A percentile compares a stretch with the other conserved stretches of the same genome.
phyloP scores from a whole-genome alignment of 2,113 vertebrate species.

The Oxyura jamaicensis region DNA sequence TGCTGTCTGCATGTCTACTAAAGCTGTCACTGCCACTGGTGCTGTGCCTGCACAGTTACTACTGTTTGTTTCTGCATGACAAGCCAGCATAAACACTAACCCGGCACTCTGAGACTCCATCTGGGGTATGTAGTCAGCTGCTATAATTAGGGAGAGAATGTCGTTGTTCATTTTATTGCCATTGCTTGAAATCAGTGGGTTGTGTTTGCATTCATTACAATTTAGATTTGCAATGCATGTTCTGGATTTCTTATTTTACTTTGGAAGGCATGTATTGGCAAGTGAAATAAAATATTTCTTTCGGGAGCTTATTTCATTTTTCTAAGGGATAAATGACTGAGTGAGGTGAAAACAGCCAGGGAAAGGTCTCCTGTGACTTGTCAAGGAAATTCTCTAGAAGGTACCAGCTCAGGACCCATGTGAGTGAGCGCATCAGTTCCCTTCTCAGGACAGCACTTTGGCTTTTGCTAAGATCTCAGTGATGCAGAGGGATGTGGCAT shows the following conservation, averaged over 20 bases:
- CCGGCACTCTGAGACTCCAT: background rate
- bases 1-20: background rate
- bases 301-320: background rate
- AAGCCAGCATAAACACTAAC: background rate
- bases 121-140: background rate
- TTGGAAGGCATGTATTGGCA: background rate
- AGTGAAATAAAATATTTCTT: background rate
- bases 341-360: background rate
- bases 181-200: background rate
- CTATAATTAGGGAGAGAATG: background rate
- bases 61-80: background rate
- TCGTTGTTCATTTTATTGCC: background rate
- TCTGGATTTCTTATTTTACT: background rate
- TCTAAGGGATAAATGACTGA: background rate
- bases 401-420: background rate
- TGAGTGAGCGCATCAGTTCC: background rate
- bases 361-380: background rate
- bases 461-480: background rate
- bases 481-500: background rate
- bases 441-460: background rate
- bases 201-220: background rate
- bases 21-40: background rate
- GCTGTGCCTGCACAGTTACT: background rate
- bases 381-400: background rate
- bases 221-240: background rate